Conservation (phyloP, 2,797 vertebrate species). For the Leptodactylus fallax region DNA sequence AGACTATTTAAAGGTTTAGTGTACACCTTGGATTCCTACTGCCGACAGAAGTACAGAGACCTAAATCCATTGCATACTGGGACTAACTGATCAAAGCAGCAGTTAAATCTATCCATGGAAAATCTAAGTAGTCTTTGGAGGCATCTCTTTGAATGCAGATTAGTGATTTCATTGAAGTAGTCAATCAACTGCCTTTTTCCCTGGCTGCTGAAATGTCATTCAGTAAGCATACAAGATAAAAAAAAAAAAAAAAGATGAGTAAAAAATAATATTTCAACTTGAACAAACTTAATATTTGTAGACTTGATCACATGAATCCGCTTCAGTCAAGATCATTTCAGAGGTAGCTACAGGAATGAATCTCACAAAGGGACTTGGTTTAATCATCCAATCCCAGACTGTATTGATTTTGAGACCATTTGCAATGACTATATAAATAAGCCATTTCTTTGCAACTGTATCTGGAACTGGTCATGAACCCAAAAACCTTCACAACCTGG, state of each 20-base stretch:
- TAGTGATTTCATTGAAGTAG: conserved; percentile 74
- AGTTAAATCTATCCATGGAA: conserved; percentile 70
- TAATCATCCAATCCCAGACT: conserved; percentile 87
- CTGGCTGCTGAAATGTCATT: conserved; percentile 75
- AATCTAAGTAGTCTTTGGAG: conserved; percentile 72
- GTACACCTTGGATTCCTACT: conserved; percentile 69
- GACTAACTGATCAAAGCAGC: conserved; percentile 72
- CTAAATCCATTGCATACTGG: conserved; percentile 72
- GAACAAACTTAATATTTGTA: conserved; percentile 79
- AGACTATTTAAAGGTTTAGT: conserved; percentile 71
- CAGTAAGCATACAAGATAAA: conserved; percentile 73
- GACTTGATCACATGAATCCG: conserved; percentile 78
- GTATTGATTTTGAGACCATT: conserved; percentile 87
- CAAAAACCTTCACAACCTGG: conserved; percentile 83
- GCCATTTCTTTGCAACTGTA: conserved; percentile 85
- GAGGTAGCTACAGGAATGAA: conserved; percentile 79
- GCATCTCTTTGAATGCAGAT: conserved; percentile 73
- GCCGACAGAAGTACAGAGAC: conserved; percentile 69
- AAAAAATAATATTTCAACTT: conserved; percentile 77
- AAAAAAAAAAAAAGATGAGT: conserved; percentile 67
- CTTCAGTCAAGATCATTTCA: conserved; percentile 76
- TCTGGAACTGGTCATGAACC: conserved; percentile 84
- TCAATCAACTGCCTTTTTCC: conserved; percentile 71
- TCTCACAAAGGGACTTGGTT: conserved; percentile 83
- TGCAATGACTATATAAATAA: conserved; percentile 88